Conservation (phyloP, 2,797 vertebrate species). For the Siniperca scherzeri region DNA sequence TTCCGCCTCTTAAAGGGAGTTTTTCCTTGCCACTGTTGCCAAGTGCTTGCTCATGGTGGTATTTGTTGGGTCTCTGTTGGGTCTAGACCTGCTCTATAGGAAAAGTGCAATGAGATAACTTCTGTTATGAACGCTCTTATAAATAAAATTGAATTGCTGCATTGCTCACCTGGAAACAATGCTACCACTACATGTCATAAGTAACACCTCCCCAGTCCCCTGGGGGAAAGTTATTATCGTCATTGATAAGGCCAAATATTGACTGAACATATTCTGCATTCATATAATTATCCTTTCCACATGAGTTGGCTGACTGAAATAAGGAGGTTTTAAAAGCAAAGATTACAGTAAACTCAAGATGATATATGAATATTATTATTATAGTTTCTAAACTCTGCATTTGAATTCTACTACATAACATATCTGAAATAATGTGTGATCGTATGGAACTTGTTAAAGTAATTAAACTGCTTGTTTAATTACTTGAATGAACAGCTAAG, state of each 20-base stretch:
- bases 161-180: not conserved
- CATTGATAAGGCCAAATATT: not conserved
- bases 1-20: no score
- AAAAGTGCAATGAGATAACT: no score
- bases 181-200: not conserved
- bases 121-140: no score
- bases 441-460: no score
- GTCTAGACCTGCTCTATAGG: no score
- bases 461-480: not conserved
- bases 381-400: not conserved
- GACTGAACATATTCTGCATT: not conserved
- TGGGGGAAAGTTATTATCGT: not conserved
- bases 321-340: not conserved
- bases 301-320: not conserved
- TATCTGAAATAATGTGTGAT: not conserved
- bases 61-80: no score
- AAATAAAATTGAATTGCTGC: not conserved
- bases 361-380: not conserved
- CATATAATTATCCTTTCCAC: not conserved
- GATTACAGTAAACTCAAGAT: not conserved
- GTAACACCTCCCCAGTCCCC: not conserved
- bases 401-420: not conserved
- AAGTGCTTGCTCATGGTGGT: no score
- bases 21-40: no score
- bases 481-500: slow-evolving; percentile 6